phyloP scores from a whole-genome alignment of 2,888 invertebrate species.

The Melipona bicolor region DNA sequence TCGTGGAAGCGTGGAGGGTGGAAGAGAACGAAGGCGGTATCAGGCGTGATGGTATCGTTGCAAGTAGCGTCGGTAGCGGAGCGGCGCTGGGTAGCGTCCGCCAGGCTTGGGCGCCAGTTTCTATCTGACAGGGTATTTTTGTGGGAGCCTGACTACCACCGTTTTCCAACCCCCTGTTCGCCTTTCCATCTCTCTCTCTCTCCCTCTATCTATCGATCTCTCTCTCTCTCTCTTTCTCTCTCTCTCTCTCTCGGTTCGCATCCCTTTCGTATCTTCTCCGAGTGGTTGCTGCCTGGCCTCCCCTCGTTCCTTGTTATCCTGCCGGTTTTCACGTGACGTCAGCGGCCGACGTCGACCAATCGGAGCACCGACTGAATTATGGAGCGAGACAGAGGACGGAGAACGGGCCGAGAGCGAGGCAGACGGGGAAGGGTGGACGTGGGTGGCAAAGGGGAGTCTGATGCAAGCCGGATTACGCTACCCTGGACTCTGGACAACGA shows the following conservation, averaged over 20 bases:
- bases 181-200: constrained; percentile 32
- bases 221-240: constrained; percentile 23
- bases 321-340: constrained; percentile 80
- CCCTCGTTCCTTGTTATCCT: constrained; percentile 73
- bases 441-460: constrained; percentile 56
- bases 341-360: constrained; percentile 77
- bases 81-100: constrained; percentile 65
- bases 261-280: constrained; percentile 41
- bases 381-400: constrained; percentile 67
- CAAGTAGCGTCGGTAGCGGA: constrained; percentile 26
- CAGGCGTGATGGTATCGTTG: constrained; percentile 40
- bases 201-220: constrained; percentile 29
- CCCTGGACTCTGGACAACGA: constrained; percentile 67
- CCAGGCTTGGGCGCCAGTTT: constrained; percentile 74
- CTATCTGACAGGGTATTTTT: constrained; percentile 80
- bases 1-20: constrained; percentile 13
- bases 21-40: constrained; percentile 31
- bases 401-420: constrained; percentile 32
- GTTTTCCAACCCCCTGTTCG: constrained; percentile 55
- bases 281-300: constrained; percentile 35
- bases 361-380: constrained; percentile 78
- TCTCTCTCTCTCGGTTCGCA: constrained; percentile 29
- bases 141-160: constrained; percentile 72
- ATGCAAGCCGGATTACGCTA: constrained; percentile 76
- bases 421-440: constrained; percentile 51